Conservation (phyloP, 2,888 invertebrate species). For the Therioaphis trifolii region DNA sequence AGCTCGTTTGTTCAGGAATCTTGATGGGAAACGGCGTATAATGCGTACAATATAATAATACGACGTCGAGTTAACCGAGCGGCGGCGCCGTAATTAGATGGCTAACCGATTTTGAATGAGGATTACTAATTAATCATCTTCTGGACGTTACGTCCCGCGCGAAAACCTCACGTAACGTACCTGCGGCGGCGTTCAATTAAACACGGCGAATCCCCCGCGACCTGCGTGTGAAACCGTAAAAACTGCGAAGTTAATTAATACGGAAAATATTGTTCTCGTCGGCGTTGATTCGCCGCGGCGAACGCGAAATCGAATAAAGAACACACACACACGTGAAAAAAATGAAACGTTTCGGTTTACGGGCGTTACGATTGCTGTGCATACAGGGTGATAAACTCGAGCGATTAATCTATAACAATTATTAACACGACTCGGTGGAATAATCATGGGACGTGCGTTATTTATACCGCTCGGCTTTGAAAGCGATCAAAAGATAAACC, state of each 20-base stretch:
- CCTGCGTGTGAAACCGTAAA: constrained; percentile 5
- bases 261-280: too few relatives aligned
- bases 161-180: background rate
- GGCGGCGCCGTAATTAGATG: constrained; percentile 6
- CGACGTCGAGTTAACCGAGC: background rate
- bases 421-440: too few relatives aligned
- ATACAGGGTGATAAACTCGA: too few relatives aligned
- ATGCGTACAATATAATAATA: too few relatives aligned
- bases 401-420: too few relatives aligned
- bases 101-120: constrained; percentile 32
- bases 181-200: constrained; percentile 9
- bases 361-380: too few relatives aligned
- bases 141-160: background rate
- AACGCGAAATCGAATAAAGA: background rate
- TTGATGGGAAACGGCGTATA: constrained; percentile 27
- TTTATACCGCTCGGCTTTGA: too few relatives aligned
- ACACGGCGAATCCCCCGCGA: constrained; percentile 15
- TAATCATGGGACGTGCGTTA: too few relatives aligned
- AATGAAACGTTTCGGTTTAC: too few relatives aligned
- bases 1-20: constrained; percentile 3
- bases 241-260: too few relatives aligned
- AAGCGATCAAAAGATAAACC: too few relatives aligned
- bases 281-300: too few relatives aligned
- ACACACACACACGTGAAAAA: constrained; percentile 2
- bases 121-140: constrained; percentile 35